Evolutionary conservation across 2,797 vertebrate species (phyloP).

Genomic region (Anguilla pacifica): DNA sequence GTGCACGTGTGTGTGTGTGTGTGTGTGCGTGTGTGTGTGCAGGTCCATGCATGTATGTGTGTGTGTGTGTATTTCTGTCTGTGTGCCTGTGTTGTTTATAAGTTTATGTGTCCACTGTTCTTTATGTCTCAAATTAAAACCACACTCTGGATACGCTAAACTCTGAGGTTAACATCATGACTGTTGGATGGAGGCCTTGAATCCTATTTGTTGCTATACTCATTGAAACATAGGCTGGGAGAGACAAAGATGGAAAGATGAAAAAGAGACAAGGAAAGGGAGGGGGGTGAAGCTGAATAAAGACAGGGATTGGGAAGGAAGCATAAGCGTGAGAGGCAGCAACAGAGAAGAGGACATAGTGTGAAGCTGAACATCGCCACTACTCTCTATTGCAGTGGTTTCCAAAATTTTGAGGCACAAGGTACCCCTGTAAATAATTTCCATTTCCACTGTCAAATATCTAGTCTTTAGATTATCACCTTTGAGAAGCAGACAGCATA

Average conservation of each 20-base stretch:
- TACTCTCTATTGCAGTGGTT: too few relatives aligned
- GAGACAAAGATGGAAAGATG: slow-evolving; percentile 50
- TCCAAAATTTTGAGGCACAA: too few relatives aligned
- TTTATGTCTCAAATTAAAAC: slow-evolving; percentile 72
- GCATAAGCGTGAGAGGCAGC: not conserved
- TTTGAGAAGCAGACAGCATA: too few relatives aligned
- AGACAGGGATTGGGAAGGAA: slow-evolving; percentile 30
- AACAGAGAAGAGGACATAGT: not conserved
- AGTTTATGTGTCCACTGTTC: slow-evolving; percentile 73
- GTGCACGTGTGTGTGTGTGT: slow-evolving; percentile 40
- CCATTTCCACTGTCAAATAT: too few relatives aligned
- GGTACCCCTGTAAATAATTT: too few relatives aligned
- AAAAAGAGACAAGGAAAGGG: not conserved
- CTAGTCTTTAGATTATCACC: too few relatives aligned
- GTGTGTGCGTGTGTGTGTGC: too few relatives aligned
- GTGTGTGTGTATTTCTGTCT: not conserved
- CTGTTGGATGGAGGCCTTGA: slow-evolving; percentile 62
- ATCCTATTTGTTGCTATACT: slow-evolving; percentile 66
- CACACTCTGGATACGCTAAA: slow-evolving; percentile 65
- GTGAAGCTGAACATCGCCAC: not conserved
- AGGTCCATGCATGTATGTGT: too few relatives aligned
- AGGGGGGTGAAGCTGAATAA: slow-evolving; percentile 46
- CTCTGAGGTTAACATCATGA: slow-evolving; percentile 68
- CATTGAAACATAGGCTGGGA: slow-evolving; percentile 45
- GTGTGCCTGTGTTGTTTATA: slow-evolving; percentile 37